These are phyloP conservation scores for Melieria crassipennis DNA, from an alignment of 2,888 invertebrate genomes.

Conservation along the genomic window DNA sequence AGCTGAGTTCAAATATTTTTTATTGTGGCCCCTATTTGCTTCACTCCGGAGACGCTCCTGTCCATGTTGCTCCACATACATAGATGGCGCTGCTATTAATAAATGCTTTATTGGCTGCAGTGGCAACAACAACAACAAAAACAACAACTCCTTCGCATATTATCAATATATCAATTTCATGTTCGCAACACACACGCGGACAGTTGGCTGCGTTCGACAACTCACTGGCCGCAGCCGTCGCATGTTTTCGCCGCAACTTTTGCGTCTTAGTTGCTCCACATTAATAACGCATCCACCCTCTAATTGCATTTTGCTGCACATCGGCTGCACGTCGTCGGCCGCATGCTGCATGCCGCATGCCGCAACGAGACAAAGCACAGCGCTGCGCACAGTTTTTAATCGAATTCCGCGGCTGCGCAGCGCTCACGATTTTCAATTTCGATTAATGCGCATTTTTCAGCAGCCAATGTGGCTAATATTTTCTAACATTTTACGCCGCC, in stretches of 20 bases:
- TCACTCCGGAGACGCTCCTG: no score
- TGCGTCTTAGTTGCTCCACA: conserved; percentile 52
- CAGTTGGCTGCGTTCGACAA: conserved; percentile 4
- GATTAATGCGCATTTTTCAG: conserved; percentile 48
- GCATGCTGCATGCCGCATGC: conserved; percentile 1
- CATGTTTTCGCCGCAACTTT: neutral
- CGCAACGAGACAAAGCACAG: conserved; percentile 11
- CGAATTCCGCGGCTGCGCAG: conserved; percentile 48
- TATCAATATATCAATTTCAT: conserved; percentile 41
- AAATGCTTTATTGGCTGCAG: neutral
- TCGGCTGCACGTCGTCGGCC: neutral
- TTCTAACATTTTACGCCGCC: conserved; percentile 9
- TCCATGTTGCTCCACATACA: no score
- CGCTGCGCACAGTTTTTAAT: conserved; percentile 31
- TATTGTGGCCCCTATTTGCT: no score
- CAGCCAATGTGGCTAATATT: conserved; percentile 9
- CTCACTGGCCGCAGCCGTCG: conserved; percentile 13
- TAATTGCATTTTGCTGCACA: conserved; percentile 59
- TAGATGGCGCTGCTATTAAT: neutral
- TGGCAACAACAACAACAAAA: conserved; percentile 6
- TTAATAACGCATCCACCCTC: conserved; percentile 66
- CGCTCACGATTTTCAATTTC: conserved; percentile 55
- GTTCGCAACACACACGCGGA: conserved; percentile 2
- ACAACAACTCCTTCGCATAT: conserved; percentile 34
- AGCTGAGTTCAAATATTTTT: no score